A percentile compares a stretch with the other conserved stretches of the same genome.
phyloP scores from a whole-genome alignment of 2,797 vertebrate genomes.

The Ceyx erithaca region DNA sequence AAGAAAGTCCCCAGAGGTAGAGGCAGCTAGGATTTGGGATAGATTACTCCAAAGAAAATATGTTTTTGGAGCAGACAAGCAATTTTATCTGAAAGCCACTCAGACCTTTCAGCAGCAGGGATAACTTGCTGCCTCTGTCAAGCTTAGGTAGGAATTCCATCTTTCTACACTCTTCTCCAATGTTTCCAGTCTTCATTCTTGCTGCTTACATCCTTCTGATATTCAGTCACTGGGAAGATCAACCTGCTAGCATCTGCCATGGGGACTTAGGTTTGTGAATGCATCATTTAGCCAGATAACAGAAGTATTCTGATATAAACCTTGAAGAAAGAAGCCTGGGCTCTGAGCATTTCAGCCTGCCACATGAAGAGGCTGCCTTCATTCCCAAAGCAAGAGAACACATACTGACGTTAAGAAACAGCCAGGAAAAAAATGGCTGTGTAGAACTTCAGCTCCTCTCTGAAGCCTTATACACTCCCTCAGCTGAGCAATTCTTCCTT shows the following conservation, averaged over 20 bases:
- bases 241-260: neutral
- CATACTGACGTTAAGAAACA: neutral
- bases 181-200: neutral
- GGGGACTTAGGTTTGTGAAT: neutral
- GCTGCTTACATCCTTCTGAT: neutral
- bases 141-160: neutral
- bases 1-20: neutral
- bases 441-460: neutral
- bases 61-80: neutral
- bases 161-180: neutral
- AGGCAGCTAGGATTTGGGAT: neutral
- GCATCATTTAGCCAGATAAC: neutral
- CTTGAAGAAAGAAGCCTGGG: neutral
- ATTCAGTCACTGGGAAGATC: neutral
- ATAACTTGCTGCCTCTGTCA: neutral
- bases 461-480: neutral
- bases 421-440: accelerated
- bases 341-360: neutral
- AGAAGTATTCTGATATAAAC: neutral
- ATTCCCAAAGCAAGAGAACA: neutral
- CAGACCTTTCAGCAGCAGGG: neutral
- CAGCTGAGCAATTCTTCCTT: neutral
- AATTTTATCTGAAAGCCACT: neutral
- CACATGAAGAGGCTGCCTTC: neutral
- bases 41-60: neutral